Evolutionary conservation across 2,797 vertebrate genomes (phyloP).

Genomic region (Manis javanica): DNA sequence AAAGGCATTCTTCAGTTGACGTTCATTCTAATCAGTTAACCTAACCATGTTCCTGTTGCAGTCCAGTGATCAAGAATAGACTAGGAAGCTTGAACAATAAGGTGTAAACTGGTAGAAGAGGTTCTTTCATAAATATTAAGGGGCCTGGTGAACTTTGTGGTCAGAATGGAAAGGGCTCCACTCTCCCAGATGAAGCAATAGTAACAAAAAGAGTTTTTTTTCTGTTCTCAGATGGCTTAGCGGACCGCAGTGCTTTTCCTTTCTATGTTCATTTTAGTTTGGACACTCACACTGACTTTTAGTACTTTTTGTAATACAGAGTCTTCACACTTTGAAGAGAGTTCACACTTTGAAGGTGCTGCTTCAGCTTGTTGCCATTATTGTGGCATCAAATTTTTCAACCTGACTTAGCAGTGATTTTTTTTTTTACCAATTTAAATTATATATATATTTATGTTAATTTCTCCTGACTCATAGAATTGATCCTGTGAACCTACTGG

Average conservation of each 20-base stretch:
- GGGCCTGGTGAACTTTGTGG: not conserved
- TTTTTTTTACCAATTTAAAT: not conserved
- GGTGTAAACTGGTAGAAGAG: not conserved
- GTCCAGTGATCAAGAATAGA: not conserved
- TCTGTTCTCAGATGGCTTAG: too few species aligned
- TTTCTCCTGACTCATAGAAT: not conserved
- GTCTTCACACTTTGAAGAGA: not conserved
- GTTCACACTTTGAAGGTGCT: not conserved
- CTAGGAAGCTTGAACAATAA: not conserved
- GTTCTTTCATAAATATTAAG: not conserved
- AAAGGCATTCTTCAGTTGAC: not conserved
- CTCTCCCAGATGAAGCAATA: not conserved
- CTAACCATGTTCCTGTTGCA: not conserved
- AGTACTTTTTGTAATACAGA: too few species aligned
- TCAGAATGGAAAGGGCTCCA: not conserved
- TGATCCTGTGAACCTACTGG: not conserved
- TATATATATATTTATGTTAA: not conserved
- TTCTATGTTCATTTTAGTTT: too few species aligned
- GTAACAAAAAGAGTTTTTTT: not conserved
- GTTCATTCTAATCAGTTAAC: not conserved
- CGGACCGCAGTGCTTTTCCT: too few species aligned
- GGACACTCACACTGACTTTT: too few species aligned
- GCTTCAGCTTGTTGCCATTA: not conserved
- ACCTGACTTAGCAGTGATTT: not conserved
- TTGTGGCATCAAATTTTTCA: constrained; percentile 18